Evolutionary conservation across 1,140 invertebrate species (phyloP).

Genomic region (Contarinia nasturtii): DNA sequence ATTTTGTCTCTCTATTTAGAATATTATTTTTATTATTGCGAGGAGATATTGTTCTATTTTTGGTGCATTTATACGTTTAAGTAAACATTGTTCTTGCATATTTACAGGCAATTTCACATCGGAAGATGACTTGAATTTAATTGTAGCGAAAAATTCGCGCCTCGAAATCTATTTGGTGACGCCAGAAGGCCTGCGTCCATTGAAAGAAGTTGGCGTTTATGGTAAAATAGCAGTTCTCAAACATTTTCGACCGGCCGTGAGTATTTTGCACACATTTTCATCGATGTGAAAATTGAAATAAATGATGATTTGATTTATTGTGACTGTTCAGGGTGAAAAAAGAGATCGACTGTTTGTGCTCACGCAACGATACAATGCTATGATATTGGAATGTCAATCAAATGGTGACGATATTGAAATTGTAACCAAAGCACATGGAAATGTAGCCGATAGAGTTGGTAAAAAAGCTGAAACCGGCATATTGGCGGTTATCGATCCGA

Average conservation of each 20-base stretch:
- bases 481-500: conserved; percentile 88
- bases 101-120: conserved; percentile 88
- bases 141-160: conserved; percentile 87
- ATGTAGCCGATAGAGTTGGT: conserved; percentile 79
- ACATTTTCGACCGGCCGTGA: conserved; percentile 77
- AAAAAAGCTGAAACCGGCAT: conserved; percentile 87
- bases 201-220: conserved; percentile 93
- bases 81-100: conserved; percentile 5
- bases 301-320: not conserved
- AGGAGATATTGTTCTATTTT: not conserved
- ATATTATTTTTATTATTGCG: conserved; percentile 1
- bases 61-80: not conserved
- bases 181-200: conserved; percentile 79
- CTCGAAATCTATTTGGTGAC: conserved; percentile 94
- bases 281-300: not conserved
- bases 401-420: conserved; percentile 72
- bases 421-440: conserved; percentile 88
- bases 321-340: conserved; percentile 50
- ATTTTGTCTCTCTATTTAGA: not conserved
- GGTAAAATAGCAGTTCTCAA: conserved; percentile 91
- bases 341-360: conserved; percentile 91
- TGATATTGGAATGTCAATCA: conserved; percentile 81
- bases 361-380: conserved; percentile 85
- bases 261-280: conserved; percentile 10
- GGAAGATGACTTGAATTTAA: conserved; percentile 80